These are phyloP conservation scores for Shargacucullia verbasci DNA, from an alignment of 2,888 invertebrate species.

Conservation along the genomic window DNA sequence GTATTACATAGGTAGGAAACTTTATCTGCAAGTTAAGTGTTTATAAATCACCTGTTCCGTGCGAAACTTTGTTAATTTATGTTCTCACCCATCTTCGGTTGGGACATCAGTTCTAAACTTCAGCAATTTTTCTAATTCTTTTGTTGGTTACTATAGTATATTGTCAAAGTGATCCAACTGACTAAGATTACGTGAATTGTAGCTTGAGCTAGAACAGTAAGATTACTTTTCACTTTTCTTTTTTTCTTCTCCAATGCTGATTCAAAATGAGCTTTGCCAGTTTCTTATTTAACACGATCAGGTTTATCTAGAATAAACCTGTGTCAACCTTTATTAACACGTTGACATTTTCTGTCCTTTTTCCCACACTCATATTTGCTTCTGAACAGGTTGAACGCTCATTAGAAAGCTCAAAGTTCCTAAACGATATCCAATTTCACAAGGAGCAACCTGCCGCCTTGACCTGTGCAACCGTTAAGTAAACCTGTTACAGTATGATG, in stretches of 20 bases:
- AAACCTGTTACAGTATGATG: background rate
- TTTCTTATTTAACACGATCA: too few relatives aligned
- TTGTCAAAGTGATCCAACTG: conserved; percentile 9
- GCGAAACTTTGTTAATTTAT: conserved; percentile 69
- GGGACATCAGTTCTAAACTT: conserved; percentile 48
- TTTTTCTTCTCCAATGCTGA: too few relatives aligned
- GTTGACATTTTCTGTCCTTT: too few relatives aligned
- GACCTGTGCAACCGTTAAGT: too few relatives aligned
- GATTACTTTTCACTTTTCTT: too few relatives aligned
- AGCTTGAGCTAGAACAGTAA: too few relatives aligned
- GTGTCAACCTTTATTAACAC: too few relatives aligned
- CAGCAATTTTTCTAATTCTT: conserved; percentile 37
- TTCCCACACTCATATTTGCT: too few relatives aligned
- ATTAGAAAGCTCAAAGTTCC: conserved; percentile 19
- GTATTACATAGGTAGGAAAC: conserved; percentile 20
- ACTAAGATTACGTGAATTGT: conserved; percentile 2
- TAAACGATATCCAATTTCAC: conserved; percentile 4
- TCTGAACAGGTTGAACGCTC: conserved; percentile 7
- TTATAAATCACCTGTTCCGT: conserved; percentile 54
- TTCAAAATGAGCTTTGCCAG: too few relatives aligned
- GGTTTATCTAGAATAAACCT: too few relatives aligned
- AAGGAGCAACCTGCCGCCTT: background rate
- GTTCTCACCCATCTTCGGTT: conserved; percentile 44
- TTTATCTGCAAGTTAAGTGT: conserved; percentile 33
- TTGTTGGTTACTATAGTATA: conserved; percentile 10